Percentiles rank a stretch among this genome's conserved stretches.
Conservation (phyloP, 1,140 invertebrate species). For the Macrobrachium nipponense region DNA sequence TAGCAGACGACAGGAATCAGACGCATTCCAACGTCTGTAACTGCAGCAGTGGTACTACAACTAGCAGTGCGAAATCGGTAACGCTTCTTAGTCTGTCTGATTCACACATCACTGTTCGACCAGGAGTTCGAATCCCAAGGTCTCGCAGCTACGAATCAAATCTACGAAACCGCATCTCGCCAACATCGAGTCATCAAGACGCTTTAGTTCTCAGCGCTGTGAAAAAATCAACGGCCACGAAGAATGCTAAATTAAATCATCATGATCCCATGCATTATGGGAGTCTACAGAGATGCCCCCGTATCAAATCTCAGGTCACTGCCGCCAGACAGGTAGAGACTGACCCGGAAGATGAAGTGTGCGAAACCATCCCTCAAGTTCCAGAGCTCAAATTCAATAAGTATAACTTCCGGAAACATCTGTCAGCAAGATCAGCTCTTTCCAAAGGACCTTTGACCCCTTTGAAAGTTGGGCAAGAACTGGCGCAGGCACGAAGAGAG, state of each 20-base stretch:
- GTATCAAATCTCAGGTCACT: background rate
- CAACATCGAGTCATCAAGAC: background rate
- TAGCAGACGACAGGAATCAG: no score
- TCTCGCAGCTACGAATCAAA: slow-evolving; percentile 18
- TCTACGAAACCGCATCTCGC: background rate
- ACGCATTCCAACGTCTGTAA: no score
- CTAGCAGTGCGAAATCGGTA: background rate
- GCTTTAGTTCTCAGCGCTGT: background rate
- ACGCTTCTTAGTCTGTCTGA: background rate
- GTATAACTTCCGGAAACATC: background rate
- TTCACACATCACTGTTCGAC: slow-evolving; percentile 17
- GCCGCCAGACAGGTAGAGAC: background rate
- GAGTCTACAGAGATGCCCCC: background rate
- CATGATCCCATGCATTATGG: background rate
- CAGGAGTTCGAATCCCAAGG: background rate
- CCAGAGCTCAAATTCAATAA: slow-evolving; percentile 1
- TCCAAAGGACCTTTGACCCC: no score
- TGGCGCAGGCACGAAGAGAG: no score
- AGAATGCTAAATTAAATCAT: background rate
- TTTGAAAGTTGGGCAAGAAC: no score
- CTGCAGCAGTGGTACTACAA: background rate
- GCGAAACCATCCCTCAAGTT: background rate
- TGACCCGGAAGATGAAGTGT: background rate
- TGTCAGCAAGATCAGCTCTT: no score
- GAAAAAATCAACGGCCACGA: background rate